Base-by-base conservation (phyloP, 2,888 invertebrate genomes). In the Malachius bipustulatus region DNA sequence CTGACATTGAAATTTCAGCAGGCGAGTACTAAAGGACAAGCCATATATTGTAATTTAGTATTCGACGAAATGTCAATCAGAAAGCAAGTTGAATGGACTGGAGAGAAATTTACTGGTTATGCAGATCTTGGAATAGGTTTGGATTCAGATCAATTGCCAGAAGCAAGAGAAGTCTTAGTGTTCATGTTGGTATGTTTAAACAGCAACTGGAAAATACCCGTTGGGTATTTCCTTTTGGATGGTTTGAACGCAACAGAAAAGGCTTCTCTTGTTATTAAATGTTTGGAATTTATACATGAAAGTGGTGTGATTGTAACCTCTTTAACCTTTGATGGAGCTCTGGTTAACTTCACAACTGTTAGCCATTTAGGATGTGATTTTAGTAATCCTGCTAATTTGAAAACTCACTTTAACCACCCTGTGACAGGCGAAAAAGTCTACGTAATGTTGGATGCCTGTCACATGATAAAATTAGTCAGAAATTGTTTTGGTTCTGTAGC, bases 111-210 rank as follows among this genome's bases (percentile, higher is more conserved):
- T 24, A 24, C 24, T 34, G 53, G 53, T 2, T 48, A 43, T 40
- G 47, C 52, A n/a, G 46, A 49, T 37, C 35, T 43, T 26, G 48
- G 48, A 12, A 46, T 40, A 12, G 38, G 32, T 26, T 26, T 46
- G 4, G 43, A 50, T 19, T 34, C 37, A 16, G 50, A 50, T 36
- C 28, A 29, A 19, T 14, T 41, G 27, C 39, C 39, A 10, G 34
- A 40, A 37, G 45, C 46, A 10, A 47, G 34, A 32, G 41, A 47
- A 14, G 46, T 37, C 8, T 26, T 46, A 12, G 43, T 45, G 3
- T 46, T 44, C 35, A 42, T 46, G 41, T 9, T 45, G 14, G 44
- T 44, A 4, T 26, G 32, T 12, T 15, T 47, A 6, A 46, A 47
- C 37, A 32, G 16, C 8, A 26, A 30, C 2, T 47, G 43, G 43